Percentiles rank a stretch among this genome's conserved stretches.
These are phyloP conservation scores for Liolophura sinensis DNA, from an alignment of 1,140 invertebrate genomes.

Conservation along the genomic window DNA sequence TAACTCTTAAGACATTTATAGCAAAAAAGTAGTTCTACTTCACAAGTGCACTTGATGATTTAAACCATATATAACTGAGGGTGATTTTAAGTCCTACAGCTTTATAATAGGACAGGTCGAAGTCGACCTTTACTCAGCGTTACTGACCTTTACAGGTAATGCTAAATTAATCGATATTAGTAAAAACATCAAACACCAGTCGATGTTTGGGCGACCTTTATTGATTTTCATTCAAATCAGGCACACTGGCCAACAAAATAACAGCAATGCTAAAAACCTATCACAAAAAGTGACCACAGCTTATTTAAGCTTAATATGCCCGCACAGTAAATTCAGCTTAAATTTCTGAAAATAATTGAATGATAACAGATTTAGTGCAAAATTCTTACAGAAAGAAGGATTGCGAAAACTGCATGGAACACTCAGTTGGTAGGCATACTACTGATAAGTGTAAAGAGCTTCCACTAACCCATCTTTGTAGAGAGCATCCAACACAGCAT, in stretches of 20 bases:
- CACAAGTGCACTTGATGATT: no score
- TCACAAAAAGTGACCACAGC: not conserved
- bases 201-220: not conserved
- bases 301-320: not conserved
- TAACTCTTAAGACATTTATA: no score
- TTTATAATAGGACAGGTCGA: no score
- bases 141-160: no score
- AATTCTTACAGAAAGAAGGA: not conserved
- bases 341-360: no score
- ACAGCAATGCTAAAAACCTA: not conserved
- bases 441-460: not conserved
- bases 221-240: not conserved
- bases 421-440: not conserved
- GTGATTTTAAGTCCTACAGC: no score
- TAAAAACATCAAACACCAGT: not conserved
- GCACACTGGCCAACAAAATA: no score
- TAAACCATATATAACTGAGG: no score
- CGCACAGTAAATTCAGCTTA: not conserved
- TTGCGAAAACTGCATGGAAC: not conserved
- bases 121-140: no score
- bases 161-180: no score
- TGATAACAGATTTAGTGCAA: not conserved
- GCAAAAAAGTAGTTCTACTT: no score
- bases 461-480: constrained; percentile 30
- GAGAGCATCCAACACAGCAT: constrained; percentile 29